Base-by-base conservation (phyloP, 1,140 invertebrate species). In the Meteorus sp. region DNA sequence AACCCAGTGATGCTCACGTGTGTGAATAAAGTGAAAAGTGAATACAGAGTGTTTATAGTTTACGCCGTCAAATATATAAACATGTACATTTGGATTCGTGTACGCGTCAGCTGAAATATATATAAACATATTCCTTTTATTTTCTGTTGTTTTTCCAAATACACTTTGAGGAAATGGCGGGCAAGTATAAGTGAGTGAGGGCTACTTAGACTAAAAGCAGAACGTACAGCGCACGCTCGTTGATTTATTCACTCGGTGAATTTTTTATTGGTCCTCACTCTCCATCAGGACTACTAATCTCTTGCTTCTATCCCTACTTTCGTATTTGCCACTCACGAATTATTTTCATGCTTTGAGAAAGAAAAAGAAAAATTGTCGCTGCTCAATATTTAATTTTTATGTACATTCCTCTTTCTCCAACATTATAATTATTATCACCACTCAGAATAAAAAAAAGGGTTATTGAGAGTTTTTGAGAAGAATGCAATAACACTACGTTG, bases 161-260 rank as follows among this genome's bases (percentile, higher is more conserved):
- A 41, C 33, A 39, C 25, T 52, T 35, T 37, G 51, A 53, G 53
- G 45, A 43, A 61, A 52, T 25, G 57, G 35, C 41, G 41, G 27
- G 27, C 47, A 61, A 47, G 51, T 55, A 44, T 31, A 61, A 39
- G 41, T 25, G 39, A 57, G 39, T 33, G 35, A 47, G 33, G 48
- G 51, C 58, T 57, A 68, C 67, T 73, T 69, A 71, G 71, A 68
- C 71, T 70, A 65, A 72, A 64, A 67, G 64, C 66, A 33, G 61
- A 56, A 55, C 59, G 39, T 58, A 57, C 39, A 43, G 54, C 43
- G 25, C 51, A 68, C 71, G 64, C 63, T 63, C 60, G 66, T 70
- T 74, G 71, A 74, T 76, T 76, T 76, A 76, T 76, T 76, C 72
- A 73, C 67, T 71, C 65, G 64, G 66, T 73, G 72, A 73, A 76